Evolutionary conservation across 2,797 vertebrate genomes (phyloP).

Genomic region (Oreortyx pictus): DNA sequence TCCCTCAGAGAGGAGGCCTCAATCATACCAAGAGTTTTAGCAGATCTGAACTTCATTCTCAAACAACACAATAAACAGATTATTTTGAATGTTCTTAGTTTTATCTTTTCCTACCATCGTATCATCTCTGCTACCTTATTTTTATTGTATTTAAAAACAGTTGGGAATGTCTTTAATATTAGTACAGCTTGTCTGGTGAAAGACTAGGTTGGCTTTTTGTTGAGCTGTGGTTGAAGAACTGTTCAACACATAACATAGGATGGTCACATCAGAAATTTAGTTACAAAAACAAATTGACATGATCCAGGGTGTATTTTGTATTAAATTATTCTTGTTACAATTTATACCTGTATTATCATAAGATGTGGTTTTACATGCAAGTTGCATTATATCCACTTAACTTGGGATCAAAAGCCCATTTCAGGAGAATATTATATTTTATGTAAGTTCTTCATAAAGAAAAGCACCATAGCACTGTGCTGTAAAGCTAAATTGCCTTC

Average conservation of each 20-base stretch:
- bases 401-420: neutral
- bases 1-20: neutral
- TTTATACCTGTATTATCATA: neutral
- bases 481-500: neutral
- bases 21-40: neutral
- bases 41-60: neutral
- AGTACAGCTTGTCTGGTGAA: constrained; percentile 17
- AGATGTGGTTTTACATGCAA: neutral
- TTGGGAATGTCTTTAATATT: neutral
- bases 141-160: neutral
- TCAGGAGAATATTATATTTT: neutral
- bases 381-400: neutral
- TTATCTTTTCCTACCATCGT: neutral
- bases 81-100: neutral
- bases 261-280: neutral
- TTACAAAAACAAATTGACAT: neutral
- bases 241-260: neutral
- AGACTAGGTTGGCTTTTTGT: neutral
- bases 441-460: neutral
- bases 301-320: neutral
- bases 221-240: neutral
- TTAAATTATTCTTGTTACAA: neutral
- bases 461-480: neutral
- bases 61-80: neutral
- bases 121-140: neutral